A percentile compares a stretch with the other conserved stretches of the same genome.
Evolutionary conservation across 2,888 invertebrate genomes (phyloP).

Genomic region (Lochmaea capreae): DNA sequence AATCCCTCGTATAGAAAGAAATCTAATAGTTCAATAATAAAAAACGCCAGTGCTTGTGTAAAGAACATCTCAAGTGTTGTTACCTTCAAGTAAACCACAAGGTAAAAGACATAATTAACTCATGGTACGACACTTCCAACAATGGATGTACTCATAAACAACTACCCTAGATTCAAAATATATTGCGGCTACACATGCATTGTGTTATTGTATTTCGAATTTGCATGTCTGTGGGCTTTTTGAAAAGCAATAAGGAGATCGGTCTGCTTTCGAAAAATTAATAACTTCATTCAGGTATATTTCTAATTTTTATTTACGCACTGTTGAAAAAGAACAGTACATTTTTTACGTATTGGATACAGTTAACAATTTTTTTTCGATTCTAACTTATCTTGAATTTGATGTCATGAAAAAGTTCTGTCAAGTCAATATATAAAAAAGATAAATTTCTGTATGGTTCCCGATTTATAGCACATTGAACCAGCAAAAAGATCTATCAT

Average conservation of each 20-base stretch:
- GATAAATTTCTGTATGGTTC: no score
- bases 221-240: constrained; percentile 45
- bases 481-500: no score
- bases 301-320: background rate
- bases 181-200: constrained; percentile 47
- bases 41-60: constrained; percentile 27
- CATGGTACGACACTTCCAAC: constrained; percentile 46
- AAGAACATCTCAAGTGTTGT: constrained; percentile 40
- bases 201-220: constrained; percentile 34
- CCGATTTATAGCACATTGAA: no score
- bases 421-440: no score
- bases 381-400: background rate
- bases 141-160: constrained; percentile 48
- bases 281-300: constrained; percentile 21
- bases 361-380: background rate
- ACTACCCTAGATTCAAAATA: constrained; percentile 50
- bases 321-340: background rate
- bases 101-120: constrained; percentile 50
- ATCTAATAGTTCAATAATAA: background rate
- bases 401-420: background rate
- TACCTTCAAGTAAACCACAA: constrained; percentile 46
- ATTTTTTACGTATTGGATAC: background rate
- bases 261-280: constrained; percentile 10
- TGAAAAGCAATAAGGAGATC: constrained; percentile 13
- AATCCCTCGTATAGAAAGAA: constrained; percentile 6